Conservation (phyloP, 2,888 invertebrate genomes). For the Pantelozetes paolii region DNA sequence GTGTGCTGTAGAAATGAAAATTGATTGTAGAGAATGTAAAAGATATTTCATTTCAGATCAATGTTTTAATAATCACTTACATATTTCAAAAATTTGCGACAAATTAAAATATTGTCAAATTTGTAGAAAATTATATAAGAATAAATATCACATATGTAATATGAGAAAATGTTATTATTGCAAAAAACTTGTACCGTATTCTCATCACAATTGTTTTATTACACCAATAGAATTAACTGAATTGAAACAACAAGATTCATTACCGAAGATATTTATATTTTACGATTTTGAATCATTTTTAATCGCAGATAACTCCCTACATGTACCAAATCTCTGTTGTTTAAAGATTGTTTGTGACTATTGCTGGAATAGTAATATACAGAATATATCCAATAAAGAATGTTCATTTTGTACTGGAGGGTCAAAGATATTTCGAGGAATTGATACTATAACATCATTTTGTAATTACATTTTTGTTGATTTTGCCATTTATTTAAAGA, state of each 20-base stretch:
- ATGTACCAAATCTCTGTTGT: not conserved
- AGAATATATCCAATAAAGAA: not conserved
- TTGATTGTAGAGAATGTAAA: not conserved
- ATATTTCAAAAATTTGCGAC: not conserved
- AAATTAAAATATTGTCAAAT: not conserved
- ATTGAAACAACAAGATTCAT: not conserved
- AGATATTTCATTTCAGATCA: not conserved
- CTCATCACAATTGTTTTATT: not conserved
- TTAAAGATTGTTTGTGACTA: not conserved
- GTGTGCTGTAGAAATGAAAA: not conserved
- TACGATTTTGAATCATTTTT: not conserved
- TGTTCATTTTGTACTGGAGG: not conserved
- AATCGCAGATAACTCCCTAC: not conserved
- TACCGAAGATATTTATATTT: not conserved
- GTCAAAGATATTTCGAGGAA: not conserved
- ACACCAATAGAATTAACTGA: not conserved
- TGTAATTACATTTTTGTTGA: not conserved
- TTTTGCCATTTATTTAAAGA: not conserved
- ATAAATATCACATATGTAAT: not conserved
- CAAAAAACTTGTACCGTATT: not conserved
- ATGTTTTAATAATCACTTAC: not conserved
- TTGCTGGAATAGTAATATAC: not conserved
- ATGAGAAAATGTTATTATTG: not conserved
- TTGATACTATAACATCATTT: not conserved
- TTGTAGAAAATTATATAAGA: not conserved